Base-by-base conservation (phyloP, 2,888 invertebrate genomes). In the Nomada goodeniana region DNA sequence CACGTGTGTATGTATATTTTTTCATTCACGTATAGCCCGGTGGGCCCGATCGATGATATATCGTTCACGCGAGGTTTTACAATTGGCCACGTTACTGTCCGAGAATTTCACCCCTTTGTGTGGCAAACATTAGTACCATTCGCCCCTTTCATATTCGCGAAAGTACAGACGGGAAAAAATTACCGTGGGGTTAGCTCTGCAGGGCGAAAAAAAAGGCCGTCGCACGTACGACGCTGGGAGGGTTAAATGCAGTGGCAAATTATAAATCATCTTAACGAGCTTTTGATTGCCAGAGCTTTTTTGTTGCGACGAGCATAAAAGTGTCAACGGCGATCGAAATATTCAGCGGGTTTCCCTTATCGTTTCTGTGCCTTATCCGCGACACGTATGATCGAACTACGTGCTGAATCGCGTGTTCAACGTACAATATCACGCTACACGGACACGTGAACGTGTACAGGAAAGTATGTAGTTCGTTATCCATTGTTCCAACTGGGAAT, bases 241-340 rank as follows among this genome's bases (percentile, higher is more conserved):
- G 79, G 86, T 88, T 88, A 88, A 80, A 89, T 86, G 90, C 88
- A 82, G 76, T 88, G 86, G 91, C 89, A 89, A 91, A 92, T 92
- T 91, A 91, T 91, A 92, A 93, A 92, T 93, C 92, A 91, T 90
- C 89, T 91, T 92, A 93, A 93, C 91, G 93, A 93, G 92, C 88
- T 91, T 93, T 93, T 93, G 92, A 93, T 93, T 92, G 91, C 90
- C 89, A 64, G 84, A 71, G 87, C 82, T 83, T 88, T 70, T 83
- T 88, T 89, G 82, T 85, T 85, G 76, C 83, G 79, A 52, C 73
- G 76, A 73, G 86, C 89, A 89, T 90, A 91, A 91, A 92, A 90
- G 88, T 92, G 91, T 92, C 92, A 91, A 89, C 90, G 83, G 80
- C 89, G 89, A 91, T 90, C 89, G 86, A 87, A 88, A 88, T 72